Evolutionary conservation across 2,797 vertebrate genomes (phyloP), one percentile per base, ranked within the genome.

Genomic region (Amphiprion clarkii): DNA sequence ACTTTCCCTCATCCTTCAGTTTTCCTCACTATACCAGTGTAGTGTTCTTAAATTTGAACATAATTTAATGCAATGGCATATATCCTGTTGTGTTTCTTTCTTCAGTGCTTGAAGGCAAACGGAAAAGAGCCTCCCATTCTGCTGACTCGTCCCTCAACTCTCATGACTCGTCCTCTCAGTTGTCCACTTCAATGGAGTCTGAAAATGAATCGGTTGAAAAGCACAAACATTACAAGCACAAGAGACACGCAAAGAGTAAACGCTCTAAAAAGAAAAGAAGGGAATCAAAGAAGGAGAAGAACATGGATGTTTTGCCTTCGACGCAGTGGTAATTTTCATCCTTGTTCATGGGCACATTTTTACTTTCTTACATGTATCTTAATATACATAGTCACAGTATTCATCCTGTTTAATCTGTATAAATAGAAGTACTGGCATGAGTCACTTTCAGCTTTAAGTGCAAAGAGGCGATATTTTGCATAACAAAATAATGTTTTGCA

Each of bases 51-150:
- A 51, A 68, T 52, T 48, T 33, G 3, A 39, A 16, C 5, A n/a
- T 44, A 8, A 62, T 67, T 59, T 23, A 10, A 44, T 67, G 10
- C 62, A 61, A 61, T 74, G 9, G 31, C 56, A 61, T 21, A 6
- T 25, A 6, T 46, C 8, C 17, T 62, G 12, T 76, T 31, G 0
- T 81, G 10, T 72, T 85, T 92, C 91, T 83, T 79, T 27, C 73
- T 84, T 21, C 63, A 96, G 95, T 96, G 16, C 91, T 97, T 76
- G 95, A 96, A 91, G 96, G 96, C 82, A 97, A 96, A 86, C 96
- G 93, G 89, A 97, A 95, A 85, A 93, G 95, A 25, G 85, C 90
- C 11, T 91, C 95, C 33, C 88, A 90, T 57, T 96, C 94, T 59
- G 88, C 96, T 1, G 95, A 97, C 87, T 95, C 92, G 49, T 96